These are phyloP conservation scores for Catharus minimus DNA, from an alignment of 2,113 vertebrate genomes.

Conservation along the genomic window DNA sequence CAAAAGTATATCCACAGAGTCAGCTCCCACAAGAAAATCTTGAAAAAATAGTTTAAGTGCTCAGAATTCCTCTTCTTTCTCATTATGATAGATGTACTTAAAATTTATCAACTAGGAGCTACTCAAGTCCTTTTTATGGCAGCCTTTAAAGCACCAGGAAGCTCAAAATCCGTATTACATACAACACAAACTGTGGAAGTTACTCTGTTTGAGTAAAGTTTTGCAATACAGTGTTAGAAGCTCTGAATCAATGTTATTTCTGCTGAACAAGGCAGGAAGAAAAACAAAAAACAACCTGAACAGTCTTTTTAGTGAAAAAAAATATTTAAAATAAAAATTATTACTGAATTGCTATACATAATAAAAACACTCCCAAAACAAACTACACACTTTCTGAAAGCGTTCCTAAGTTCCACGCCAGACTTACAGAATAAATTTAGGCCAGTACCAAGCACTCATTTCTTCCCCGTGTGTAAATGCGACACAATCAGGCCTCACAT, in stretches of 20 bases:
- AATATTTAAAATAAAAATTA: background rate
- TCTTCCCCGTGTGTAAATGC: conserved; percentile 52
- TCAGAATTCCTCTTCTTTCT: background rate
- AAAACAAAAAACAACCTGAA: background rate
- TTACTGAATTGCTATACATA: background rate
- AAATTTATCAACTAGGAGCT: background rate
- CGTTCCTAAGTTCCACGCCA: conserved; percentile 1
- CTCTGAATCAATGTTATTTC: background rate
- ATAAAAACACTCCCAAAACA: conserved; percentile 36
- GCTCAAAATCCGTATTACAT: background rate
- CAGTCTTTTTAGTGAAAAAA: background rate
- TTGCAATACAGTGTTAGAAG: background rate
- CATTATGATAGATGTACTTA: background rate
- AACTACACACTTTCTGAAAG: conserved; percentile 12
- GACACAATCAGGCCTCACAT: conserved; percentile 73
- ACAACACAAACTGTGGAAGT: background rate
- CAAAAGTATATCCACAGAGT: background rate
- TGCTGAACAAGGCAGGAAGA: background rate
- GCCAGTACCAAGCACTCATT: conserved; percentile 51
- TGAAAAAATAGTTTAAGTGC: background rate
- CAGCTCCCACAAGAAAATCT: background rate
- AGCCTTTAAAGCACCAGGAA: background rate
- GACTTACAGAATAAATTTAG: conserved; percentile 41
- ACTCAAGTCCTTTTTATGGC: background rate
- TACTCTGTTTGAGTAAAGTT: background rate